Evolutionary conservation across 2,888 invertebrate species (phyloP), one percentile per base, ranked within the genome.

Genomic region (Agrochola lychnidis): DNA sequence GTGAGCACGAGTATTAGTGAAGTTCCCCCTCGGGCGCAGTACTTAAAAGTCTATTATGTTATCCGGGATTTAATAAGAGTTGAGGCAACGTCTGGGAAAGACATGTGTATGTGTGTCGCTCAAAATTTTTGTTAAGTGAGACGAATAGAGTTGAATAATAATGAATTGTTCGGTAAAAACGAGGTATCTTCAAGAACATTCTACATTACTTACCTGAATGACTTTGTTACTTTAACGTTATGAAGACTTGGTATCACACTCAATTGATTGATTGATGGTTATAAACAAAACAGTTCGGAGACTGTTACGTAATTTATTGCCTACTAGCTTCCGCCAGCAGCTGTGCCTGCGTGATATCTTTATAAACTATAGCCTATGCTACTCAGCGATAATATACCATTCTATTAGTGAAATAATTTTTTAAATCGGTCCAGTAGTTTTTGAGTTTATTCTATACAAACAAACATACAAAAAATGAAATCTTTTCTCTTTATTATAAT

Each of bases 41-140:
- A 77, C 83, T 84, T 83, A 81, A 66, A 80, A 72, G 56, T 67
- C 77, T 77, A 75, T 81, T 85, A 81, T 81, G 85, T 81, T 70
- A 73, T 75, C 69, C 40, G 36, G 5, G 73, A 81, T 73, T 84
- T 83, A 84, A 84, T 76, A 81, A 81, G 70, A 76, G 42, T 70
- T 70, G 70, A 70, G 45, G 48, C 30, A 40, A 61, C 59, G 25
- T 19, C 51, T 30, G 40, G n/a, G 56, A 2, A 30, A 42, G 73
- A 79, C 48, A 51, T 56, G 42, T 70, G 74, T 53, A 12, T 68
- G 45, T 70, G 48, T 45, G 59, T 61, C 56, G 53, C 16, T 62
- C 5, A n/a, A 40, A 4, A 36, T 48, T 40, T 66, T 51, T 45
- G 64, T 22, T 66, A 42, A 22, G 42, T 67, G 56, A 42, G 3